Evolutionary conservation across 2,888 invertebrate species (phyloP), one percentile per base, ranked within the genome.

Genomic region (Tortricodes alternella): DNA sequence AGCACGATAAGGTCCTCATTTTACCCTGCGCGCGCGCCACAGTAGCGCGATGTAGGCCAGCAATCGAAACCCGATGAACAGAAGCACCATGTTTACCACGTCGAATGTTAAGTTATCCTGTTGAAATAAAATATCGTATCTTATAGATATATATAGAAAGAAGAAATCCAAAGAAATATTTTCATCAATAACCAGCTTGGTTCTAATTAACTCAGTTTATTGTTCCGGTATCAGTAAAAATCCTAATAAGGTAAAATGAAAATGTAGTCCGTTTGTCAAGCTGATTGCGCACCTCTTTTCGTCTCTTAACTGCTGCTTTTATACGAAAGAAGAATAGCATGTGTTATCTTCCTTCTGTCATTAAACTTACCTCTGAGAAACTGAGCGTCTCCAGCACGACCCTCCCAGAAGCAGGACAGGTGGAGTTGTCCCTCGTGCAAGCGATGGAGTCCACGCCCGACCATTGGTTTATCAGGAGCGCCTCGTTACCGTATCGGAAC

Each of bases 401-500:
- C 58, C 93, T 93, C 0, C 97, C 97, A 19, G 94, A 94, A 29
- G 92, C 93, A 0, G 95, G 96, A 69, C 97, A 97, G 1, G 96
- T 95, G 46, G 94, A 92, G 84, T 95, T 95, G 63, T 93, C 92
- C 21, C 93, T 85, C 1, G 94, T 94, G 74, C 97, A 97, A 1
- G 92, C 92, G 66, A 98, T 97, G 67, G 92, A 89, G 3, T 94
- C 94, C 8, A 98, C 92, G 38, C 95, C 94, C 0, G 93, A 79
- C 98, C 98, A 98, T 75, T 98, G 98, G 88, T 97, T 98, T 53
- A 98, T 93, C 49, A 96, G 89, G 13, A 98, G 85, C 0, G 97
- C 96, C 80, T 98, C 97, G 80, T 97, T 97, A 21, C 96, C 96
- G 80, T 97, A 98, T 53, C 95, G 94, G 85, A 98, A 97, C 98